Evolutionary conservation across 2,113 vertebrate genomes (phyloP), one percentile per base, ranked within the genome.

Genomic region (Nesogale talazaci): DNA sequence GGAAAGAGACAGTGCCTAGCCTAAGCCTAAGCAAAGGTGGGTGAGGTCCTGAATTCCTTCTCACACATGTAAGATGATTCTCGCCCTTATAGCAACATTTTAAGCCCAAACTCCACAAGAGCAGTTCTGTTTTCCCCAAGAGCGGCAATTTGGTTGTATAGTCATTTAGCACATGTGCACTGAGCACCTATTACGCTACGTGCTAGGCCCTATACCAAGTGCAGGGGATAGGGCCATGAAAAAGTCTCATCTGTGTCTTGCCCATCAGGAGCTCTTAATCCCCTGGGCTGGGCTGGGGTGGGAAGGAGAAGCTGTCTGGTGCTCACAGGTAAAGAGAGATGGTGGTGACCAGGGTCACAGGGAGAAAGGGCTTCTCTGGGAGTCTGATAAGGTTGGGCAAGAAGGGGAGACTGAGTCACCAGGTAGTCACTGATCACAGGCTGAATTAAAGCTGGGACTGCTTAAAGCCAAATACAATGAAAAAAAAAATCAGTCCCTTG

Each of bases 51-150:
- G 59, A 82, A 3, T 83, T 11, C 2, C 69, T 74, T 34, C 57
- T 65, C 29, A 85, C 74, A 38, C 63, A 65, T 59, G 29, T 70
- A 86, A 61, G 25, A 10, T 6, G 17, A n/a, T 87, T 95, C 84
- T 38, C 52, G 42, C 87, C 76, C 79, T 75, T 75, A 70, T 22
- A 67, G 61, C 57, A 90, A 67, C 46, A 74, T 94, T 87, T 88
- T 81, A 38, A 80, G 52, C 25, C 70, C 38, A 88, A 56, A 90
- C 19, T 69, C 79, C 70, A 42, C 29, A 56, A 83, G 67, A 88
- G 38, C 69, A 84, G 42, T 81, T 65, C 17, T 61, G 52, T 86
- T 59, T 19, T 38, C 16, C 63, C 59, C 22, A 34, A 38, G 19
- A 6, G n/a, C 83, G 20, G 59, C 52, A 5, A 2, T 34, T 91